Base-by-base conservation (phyloP, 2,797 vertebrate genomes). In the Lepus oiostolus region DNA sequence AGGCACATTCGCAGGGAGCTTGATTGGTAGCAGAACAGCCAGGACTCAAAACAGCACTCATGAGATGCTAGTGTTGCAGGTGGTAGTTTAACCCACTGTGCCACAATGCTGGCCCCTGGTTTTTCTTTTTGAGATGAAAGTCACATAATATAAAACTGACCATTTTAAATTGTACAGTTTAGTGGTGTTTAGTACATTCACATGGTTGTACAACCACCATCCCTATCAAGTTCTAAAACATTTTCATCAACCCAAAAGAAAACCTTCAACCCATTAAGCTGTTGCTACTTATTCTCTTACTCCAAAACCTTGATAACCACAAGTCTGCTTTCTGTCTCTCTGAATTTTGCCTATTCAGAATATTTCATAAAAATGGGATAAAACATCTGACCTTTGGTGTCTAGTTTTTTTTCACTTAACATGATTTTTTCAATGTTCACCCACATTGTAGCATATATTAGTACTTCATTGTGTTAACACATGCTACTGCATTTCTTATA, bases 351-450 rank as follows among this genome's bases (percentile, higher is more conserved):
- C 72, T 88, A 58, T 58, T 16, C 54, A 58, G 54, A 14, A 58
- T 19, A 58, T 58, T 58, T 58, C 54, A 58, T 58, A 14, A 58
- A 58, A 58, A 58, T 19, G 19, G 54, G 14, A 58, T 58, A 58
- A 58, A 42, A 58, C 19, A 58, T 58, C 14, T 58, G 19, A 58
- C 19, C 54, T 58, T 58, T 19, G 14, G 19, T 58, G 54, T 58
- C 19, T 58, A 58, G 54, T 58, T 58, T 58, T 19, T 42, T 58
- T 58, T 58, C 14, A 16, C 19, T 82, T 83, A 72, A 47, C 21
- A 7, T 87, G 68, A 22, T 60, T 24, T 88, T 88, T 88, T 88
- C 42, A 79, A 72, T 42, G 22, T 74, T 94, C 28, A 52, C 50
- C 50, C 26, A 16, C 7, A 24, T 12, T 76, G 22, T 82, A 62